phyloP scores from a whole-genome alignment of 2,113 vertebrate genomes.

The Percopsis transmontana region DNA sequence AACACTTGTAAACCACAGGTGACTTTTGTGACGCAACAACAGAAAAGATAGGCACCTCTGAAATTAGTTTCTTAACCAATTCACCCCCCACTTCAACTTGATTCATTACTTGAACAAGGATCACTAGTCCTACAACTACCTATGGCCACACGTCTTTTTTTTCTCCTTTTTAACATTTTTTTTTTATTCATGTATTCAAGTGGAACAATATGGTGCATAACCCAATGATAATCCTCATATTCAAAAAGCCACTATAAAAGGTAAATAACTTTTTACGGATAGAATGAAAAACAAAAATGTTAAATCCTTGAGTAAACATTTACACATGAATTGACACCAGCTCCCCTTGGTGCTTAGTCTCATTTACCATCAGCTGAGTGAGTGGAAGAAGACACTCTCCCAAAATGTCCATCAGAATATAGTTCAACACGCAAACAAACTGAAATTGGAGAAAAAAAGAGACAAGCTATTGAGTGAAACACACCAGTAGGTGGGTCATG shows the following conservation, averaged over 20 bases:
- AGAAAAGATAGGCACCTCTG: constrained; percentile 90
- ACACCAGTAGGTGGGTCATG: constrained; percentile 53
- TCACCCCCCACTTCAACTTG: constrained; percentile 82
- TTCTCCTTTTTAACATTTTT: constrained; percentile 66
- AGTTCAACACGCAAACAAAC: constrained; percentile 64
- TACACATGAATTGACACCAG: constrained; percentile 92
- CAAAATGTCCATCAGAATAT: constrained; percentile 78
- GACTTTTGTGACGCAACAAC: constrained; percentile 66
- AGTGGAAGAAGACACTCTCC: constrained; percentile 93
- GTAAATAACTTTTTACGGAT: constrained; percentile 91
- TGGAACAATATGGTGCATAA: constrained; percentile 91
- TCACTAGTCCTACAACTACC: constrained; percentile 76
- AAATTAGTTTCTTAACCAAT: constrained; percentile 87
- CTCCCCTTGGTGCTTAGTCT: constrained; percentile 82
- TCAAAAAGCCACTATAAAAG: constrained; percentile 91
- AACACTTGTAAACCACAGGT: constrained; percentile 79
- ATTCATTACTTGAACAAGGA: constrained; percentile 63
- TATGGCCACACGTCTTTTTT: constrained; percentile 88
- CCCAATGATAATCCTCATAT: constrained; percentile 81
- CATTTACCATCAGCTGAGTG: constrained; percentile 83
- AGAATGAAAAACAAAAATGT: constrained; percentile 66
- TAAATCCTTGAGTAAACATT: constrained; percentile 99
- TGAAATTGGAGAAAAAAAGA: constrained; percentile 75
- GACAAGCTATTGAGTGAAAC: constrained; percentile 72
- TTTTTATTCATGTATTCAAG: constrained; percentile 44